These are phyloP conservation scores for Ramphastos sulfuratus DNA, from an alignment of 2,113 vertebrate genomes.

Conservation along the genomic window DNA sequence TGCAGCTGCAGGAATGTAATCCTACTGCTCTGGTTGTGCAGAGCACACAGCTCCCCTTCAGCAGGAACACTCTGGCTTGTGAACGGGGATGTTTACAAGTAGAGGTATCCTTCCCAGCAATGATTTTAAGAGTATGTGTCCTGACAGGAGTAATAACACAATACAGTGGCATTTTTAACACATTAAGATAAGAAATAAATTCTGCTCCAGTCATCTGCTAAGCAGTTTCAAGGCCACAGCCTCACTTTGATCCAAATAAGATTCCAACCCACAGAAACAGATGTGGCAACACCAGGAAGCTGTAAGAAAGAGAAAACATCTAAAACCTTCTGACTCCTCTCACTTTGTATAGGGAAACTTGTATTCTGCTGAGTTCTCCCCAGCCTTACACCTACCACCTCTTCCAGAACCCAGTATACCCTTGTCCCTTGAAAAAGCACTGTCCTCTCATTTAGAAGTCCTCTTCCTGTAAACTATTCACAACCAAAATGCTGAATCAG, in stretches of 20 bases:
- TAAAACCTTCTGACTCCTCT: background rate
- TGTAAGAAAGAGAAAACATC: background rate
- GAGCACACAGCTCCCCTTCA: background rate
- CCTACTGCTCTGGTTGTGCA: background rate
- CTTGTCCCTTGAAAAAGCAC: background rate
- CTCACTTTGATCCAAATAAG: background rate
- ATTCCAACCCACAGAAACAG: background rate
- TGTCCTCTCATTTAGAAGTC: background rate
- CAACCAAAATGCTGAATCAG: slow-evolving; percentile 35
- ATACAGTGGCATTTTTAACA: background rate
- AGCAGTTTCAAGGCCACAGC: background rate
- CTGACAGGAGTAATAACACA: background rate
- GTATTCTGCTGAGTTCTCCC: background rate
- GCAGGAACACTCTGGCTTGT: background rate
- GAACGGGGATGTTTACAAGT: rapidly evolving
- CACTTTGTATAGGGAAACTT: background rate
- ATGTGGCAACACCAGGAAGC: background rate
- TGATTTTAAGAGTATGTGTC: background rate
- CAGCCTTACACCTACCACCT: background rate
- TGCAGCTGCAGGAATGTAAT: background rate
- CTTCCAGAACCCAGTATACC: background rate
- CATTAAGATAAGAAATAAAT: background rate
- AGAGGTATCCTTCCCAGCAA: background rate
- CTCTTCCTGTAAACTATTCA: background rate
- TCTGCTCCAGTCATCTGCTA: background rate